Conservation (phyloP, 2,113 vertebrate species). For the Saguinus midas region DNA sequence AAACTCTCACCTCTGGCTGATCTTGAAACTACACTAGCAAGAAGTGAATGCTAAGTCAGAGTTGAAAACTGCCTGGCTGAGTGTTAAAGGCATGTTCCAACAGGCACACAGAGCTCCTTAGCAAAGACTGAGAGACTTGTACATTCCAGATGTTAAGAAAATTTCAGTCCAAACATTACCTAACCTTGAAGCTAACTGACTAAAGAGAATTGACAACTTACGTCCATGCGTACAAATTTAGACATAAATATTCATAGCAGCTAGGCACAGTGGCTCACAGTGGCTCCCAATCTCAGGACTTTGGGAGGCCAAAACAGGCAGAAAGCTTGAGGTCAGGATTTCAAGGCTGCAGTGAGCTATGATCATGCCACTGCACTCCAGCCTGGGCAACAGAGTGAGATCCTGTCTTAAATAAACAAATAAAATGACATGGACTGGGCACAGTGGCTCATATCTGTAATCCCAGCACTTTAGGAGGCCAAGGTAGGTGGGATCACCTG, state of each 20-base stretch:
- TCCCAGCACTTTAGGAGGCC: no score
- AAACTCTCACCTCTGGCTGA: neutral
- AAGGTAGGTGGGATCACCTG: no score
- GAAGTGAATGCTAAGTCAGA: neutral
- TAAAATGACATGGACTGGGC: no score
- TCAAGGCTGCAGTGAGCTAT: no score
- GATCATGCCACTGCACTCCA: no score
- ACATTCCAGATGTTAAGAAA: neutral
- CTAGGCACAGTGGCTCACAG: no score
- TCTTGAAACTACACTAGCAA: neutral
- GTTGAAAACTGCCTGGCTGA: neutral
- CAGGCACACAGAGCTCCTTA: neutral
- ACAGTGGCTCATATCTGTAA: no score
- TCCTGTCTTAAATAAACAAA: no score
- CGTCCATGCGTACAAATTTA: neutral
- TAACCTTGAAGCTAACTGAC: neutral
- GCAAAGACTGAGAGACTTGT: neutral
- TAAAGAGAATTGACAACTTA: neutral
- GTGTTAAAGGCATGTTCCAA: neutral
- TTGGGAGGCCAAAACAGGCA: no score
- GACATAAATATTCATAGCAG: neutral
- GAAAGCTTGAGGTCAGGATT: no score
- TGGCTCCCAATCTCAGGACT: neutral
- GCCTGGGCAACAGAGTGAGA: no score
- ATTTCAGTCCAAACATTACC: neutral